These are phyloP conservation scores for Simalia tracyae DNA, from an alignment of 2,797 vertebrate species.

Conservation along the genomic window DNA sequence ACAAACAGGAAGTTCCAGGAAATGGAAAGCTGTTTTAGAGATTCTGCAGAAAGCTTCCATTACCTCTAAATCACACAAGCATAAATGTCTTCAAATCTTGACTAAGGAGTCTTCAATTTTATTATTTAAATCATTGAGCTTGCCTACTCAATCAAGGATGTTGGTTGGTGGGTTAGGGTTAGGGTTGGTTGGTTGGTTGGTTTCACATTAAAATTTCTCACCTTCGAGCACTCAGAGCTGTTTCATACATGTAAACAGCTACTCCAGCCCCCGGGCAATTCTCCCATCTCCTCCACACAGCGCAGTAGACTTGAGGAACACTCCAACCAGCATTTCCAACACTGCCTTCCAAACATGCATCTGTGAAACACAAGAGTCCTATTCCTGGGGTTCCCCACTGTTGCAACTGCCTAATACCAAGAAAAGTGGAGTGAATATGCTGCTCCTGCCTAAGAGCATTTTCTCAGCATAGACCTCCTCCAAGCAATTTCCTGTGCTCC, in stretches of 20 bases:
- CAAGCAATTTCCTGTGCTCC: background rate
- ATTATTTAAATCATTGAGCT: background rate
- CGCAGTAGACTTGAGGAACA: background rate
- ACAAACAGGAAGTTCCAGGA: no score
- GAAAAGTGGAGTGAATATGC: background rate
- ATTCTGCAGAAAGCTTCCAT: background rate
- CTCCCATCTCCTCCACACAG: background rate
- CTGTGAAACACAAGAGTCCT: background rate
- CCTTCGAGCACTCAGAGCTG: no score
- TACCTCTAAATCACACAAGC: background rate
- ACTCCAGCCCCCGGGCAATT: background rate
- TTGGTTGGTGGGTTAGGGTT: background rate
- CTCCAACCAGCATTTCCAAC: background rate
- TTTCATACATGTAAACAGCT: background rate
- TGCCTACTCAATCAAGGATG: background rate
- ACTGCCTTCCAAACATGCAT: background rate
- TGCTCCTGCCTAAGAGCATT: slow-evolving; percentile 25
- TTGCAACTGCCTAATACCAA: background rate
- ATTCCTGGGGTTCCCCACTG: background rate
- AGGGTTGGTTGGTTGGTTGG: background rate
- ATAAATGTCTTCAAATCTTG: background rate
- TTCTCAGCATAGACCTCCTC: slow-evolving; percentile 23
- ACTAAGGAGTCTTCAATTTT: background rate
- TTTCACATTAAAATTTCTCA: background rate
- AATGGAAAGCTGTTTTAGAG: background rate